A percentile compares a stretch with the other conserved stretches of the same genome.
These are phyloP conservation scores for Cydia pomonella DNA, from an alignment of 1,140 invertebrate genomes.

Conservation along the genomic window DNA sequence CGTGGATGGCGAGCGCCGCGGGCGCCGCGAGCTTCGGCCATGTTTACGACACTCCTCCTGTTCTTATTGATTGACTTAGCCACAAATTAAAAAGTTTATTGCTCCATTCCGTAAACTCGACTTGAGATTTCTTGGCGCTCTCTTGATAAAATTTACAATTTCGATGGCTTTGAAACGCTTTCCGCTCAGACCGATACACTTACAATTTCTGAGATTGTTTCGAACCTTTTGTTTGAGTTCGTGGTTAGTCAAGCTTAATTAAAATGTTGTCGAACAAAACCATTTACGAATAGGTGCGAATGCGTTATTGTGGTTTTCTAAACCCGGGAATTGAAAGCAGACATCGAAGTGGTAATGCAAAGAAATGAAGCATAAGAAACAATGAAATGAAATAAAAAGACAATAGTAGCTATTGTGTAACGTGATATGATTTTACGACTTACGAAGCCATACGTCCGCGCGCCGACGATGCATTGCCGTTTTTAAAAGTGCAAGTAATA, in stretches of 20 bases:
- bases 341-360: slow-evolving; percentile 20
- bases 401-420: slow-evolving; percentile 75
- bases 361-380: slow-evolving; percentile 50
- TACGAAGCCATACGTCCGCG: slow-evolving; percentile 71
- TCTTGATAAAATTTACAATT: slow-evolving; percentile 30
- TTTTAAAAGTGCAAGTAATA: slow-evolving; percentile 64
- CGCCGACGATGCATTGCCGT: slow-evolving; percentile 57
- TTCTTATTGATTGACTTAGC: slow-evolving; percentile 60
- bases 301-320: slow-evolving; percentile 4
- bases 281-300: neutral
- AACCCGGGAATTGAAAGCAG: neutral
- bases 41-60: slow-evolving; percentile 60
- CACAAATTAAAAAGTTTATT: slow-evolving; percentile 63
- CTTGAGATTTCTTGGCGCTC: neutral
- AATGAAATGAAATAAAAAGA: slow-evolving; percentile 58
- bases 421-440: slow-evolving; percentile 74
- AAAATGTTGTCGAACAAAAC: slow-evolving; percentile 13
- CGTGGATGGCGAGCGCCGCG: slow-evolving; percentile 44
- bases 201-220: slow-evolving; percentile 31
- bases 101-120: slow-evolving; percentile 39
- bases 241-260: slow-evolving; percentile 19
- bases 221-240: slow-evolving; percentile 20
- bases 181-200: slow-evolving; percentile 22
- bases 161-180: slow-evolving; percentile 23
- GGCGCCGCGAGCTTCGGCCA: slow-evolving; percentile 48